phyloP scores from a whole-genome alignment of 2,797 vertebrate genomes.

The Myoxocephalus aenaeus region DNA sequence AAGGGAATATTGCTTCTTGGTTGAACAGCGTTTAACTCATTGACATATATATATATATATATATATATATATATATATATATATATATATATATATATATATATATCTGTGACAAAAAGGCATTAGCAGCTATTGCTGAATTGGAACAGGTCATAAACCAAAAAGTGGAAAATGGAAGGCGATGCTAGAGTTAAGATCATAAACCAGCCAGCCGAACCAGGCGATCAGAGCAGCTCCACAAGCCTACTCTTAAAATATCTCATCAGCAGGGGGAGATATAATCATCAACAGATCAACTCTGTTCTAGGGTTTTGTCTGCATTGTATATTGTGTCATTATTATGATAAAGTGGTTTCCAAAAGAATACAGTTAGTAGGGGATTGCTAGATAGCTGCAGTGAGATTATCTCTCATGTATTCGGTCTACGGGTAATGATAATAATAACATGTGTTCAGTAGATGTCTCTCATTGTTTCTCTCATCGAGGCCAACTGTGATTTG shows the following conservation, averaged over 20 bases:
- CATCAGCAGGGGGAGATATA: neutral
- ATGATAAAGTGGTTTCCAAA: neutral
- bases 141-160: neutral
- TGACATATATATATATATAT: neutral
- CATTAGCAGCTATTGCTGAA: neutral
- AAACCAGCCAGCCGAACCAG: neutral
- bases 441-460: neutral
- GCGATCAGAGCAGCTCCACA: neutral
- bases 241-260: neutral
- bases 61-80: too few species aligned
- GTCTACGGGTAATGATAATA: neutral
- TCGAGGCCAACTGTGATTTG: neutral
- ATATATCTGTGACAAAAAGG: neutral
- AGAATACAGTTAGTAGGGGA: too few species aligned
- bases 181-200: neutral
- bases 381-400: neutral
- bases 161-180: neutral
- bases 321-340: neutral
- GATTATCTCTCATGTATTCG: neutral
- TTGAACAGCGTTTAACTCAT: neutral
- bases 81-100: too few species aligned
- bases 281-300: neutral
- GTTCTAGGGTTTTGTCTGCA: neutral
- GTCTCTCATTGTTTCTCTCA: neutral
- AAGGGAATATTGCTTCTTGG: neutral